Conservation (phyloP, 2,113 vertebrate genomes). For the Nibea coibor region DNA sequence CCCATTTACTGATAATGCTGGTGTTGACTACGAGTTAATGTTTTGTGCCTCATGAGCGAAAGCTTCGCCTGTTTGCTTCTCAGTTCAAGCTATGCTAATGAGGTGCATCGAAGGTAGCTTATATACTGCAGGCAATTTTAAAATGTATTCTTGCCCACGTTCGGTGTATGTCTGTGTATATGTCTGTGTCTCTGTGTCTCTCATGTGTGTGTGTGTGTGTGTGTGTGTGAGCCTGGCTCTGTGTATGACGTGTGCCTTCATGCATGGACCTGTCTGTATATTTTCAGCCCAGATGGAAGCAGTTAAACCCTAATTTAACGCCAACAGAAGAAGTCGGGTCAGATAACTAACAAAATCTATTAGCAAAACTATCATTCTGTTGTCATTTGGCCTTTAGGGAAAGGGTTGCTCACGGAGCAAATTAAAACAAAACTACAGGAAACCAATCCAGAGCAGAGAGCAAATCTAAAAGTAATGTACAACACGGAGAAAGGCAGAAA, state of each 20-base stretch:
- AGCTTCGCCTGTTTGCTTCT: slow-evolving; percentile 23
- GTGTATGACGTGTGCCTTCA: slow-evolving; percentile 55
- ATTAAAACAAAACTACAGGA: slow-evolving; percentile 60
- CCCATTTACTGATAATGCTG: slow-evolving; percentile 66
- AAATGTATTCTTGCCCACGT: slow-evolving; percentile 67
- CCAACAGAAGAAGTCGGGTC: slow-evolving; percentile 74
- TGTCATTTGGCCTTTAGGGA: slow-evolving; percentile 72
- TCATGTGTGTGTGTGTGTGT: slow-evolving; percentile 19
- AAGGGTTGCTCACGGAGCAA: slow-evolving; percentile 41
- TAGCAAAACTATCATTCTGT: slow-evolving; percentile 79
- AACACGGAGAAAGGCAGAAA: slow-evolving; percentile 31
- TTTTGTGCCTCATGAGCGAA: slow-evolving; percentile 19
- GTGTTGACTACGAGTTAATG: slow-evolving; percentile 42
- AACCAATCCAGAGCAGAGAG: slow-evolving; percentile 27
- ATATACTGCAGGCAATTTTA: slow-evolving; percentile 27
- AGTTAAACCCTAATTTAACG: slow-evolving; percentile 79
- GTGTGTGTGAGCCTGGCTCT: slow-evolving; percentile 34
- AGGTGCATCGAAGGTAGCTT: slow-evolving; percentile 51
- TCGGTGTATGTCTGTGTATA: slow-evolving; percentile 17
- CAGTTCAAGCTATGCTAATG: slow-evolving; percentile 58
- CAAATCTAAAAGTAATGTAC: slow-evolving; percentile 25
- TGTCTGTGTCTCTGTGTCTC: slow-evolving; percentile 19
- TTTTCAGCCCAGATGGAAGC: slow-evolving; percentile 78
- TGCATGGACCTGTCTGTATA: slow-evolving; percentile 63
- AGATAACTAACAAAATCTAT: slow-evolving; percentile 83